Evolutionary conservation across 2,888 invertebrate genomes (phyloP).

Genomic region (Chrysolina americana): DNA sequence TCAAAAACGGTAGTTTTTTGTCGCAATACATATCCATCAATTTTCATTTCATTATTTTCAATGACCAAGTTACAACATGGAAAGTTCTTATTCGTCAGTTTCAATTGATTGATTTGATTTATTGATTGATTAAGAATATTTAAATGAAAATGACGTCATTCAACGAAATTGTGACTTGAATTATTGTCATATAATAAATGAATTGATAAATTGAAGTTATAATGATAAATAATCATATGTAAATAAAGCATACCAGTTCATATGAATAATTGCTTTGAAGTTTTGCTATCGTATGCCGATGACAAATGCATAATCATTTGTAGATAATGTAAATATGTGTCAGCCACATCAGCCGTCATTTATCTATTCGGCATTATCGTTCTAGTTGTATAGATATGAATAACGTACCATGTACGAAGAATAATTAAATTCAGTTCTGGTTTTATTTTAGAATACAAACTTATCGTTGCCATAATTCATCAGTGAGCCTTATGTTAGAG

Average conservation of each 20-base stretch:
- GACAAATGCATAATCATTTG: constrained; percentile 38
- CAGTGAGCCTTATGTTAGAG: too few species aligned
- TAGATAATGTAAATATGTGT: constrained; percentile 43
- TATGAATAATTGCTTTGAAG: constrained; percentile 28
- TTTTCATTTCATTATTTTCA: too few species aligned
- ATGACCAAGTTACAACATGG: too few species aligned
- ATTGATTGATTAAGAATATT: not conserved
- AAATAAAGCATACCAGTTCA: constrained; percentile 14
- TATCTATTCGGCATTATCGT: constrained; percentile 46
- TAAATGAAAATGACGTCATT: not conserved
- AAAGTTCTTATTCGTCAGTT: too few species aligned
- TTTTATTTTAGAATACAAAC: too few species aligned
- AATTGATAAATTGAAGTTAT: not conserved
- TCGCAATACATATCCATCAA: too few species aligned
- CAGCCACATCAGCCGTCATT: constrained; percentile 37
- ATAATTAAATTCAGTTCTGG: too few species aligned
- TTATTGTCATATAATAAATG: not conserved
- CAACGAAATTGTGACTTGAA: too few species aligned
- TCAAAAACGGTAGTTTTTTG: too few species aligned
- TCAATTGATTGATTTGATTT: too few species aligned
- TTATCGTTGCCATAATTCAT: too few species aligned
- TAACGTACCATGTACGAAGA: not conserved
- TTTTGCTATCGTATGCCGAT: constrained; percentile 35
- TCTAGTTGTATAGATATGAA: not conserved
- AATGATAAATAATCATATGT: constrained; percentile 18